Conservation (phyloP, 2,113 vertebrate genomes). For the Periophthalmodon schlosseri region DNA sequence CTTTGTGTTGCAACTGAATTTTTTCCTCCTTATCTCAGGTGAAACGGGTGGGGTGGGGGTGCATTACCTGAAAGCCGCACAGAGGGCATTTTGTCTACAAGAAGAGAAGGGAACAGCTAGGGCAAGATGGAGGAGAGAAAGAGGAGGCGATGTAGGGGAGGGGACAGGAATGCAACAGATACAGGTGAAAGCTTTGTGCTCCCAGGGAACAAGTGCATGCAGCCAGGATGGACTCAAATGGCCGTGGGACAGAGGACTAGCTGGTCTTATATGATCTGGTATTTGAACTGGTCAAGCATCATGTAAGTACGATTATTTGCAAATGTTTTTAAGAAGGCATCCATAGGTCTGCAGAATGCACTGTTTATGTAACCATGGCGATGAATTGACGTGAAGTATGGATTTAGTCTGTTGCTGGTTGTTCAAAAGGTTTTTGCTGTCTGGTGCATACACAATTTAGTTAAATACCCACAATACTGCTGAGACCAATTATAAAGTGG, state of each 20-base stretch:
- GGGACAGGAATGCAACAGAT: slow-evolving; percentile 34
- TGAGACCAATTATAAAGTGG: no score
- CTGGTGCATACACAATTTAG: no score
- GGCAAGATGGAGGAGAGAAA: slow-evolving; percentile 16
- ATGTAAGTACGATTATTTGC: background rate
- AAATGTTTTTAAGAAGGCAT: background rate
- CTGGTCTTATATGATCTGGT: background rate
- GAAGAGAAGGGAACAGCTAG: slow-evolving; percentile 19
- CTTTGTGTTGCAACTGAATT: slow-evolving; percentile 27
- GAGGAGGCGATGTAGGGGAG: background rate
- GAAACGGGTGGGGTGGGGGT: background rate
- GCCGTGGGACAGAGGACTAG: background rate
- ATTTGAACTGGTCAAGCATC: background rate
- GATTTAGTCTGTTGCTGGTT: background rate
- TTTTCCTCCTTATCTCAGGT: slow-evolving; percentile 34
- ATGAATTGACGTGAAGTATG: background rate
- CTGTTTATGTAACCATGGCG: background rate
- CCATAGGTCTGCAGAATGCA: background rate
- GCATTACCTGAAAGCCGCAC: slow-evolving; percentile 45
- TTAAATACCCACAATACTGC: no score
- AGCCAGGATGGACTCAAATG: slow-evolving; percentile 18
- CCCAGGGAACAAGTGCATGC: slow-evolving; percentile 24
- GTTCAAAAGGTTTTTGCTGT: background rate
- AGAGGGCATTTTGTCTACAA: slow-evolving; percentile 62
- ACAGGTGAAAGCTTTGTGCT: slow-evolving; percentile 57